Evolutionary conservation across 2,888 invertebrate species (phyloP).

Genomic region (Ctena decussata): DNA sequence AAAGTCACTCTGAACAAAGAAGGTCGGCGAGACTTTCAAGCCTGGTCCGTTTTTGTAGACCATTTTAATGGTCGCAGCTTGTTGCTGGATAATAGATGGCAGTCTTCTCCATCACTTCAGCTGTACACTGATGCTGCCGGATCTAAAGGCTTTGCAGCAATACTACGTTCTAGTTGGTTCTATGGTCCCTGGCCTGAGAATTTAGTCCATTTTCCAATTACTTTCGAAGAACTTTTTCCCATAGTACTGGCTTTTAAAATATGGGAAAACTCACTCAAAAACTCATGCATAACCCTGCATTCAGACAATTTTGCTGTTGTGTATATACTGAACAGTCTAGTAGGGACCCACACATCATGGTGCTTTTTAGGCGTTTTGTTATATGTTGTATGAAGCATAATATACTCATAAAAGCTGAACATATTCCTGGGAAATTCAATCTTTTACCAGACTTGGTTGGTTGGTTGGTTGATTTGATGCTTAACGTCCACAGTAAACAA

Average conservation of each 20-base stretch:
- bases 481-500: too few relatives aligned
- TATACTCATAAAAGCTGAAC: not conserved
- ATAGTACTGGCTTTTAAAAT: constrained; percentile 15
- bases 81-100: not conserved
- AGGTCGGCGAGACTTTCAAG: not conserved
- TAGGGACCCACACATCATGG: not conserved
- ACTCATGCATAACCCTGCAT: not conserved
- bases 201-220: not conserved
- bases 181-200: not conserved
- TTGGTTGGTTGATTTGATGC: too few relatives aligned
- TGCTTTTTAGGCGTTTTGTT: not conserved
- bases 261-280: too few relatives aligned
- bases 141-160: not conserved
- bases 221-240: constrained; percentile 18
- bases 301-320: constrained; percentile 4
- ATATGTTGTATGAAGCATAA: not conserved
- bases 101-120: not conserved
- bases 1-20: not conserved
- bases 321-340: constrained; percentile 1
- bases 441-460: too few relatives aligned
- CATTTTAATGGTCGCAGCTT: not conserved
- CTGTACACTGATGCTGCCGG: constrained; percentile 18
- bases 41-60: not conserved
- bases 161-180: not conserved
- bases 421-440: not conserved